These are phyloP conservation scores for Panorpa germanica DNA, from an alignment of 2,888 invertebrate species.

Conservation along the genomic window DNA sequence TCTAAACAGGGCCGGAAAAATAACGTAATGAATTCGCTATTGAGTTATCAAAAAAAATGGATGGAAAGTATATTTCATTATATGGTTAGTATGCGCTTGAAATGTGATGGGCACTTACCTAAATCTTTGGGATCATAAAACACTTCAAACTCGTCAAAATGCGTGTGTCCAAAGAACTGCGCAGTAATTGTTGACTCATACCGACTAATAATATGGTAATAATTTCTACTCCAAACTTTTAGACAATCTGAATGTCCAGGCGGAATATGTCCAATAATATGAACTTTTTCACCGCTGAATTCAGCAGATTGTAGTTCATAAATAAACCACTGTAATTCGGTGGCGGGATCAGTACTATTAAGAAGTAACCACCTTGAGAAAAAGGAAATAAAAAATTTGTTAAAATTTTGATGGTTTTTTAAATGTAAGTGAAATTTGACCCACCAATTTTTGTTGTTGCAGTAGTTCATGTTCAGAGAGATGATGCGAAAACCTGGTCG, in stretches of 20 bases:
- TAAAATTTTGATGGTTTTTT: slow-evolving; percentile 1
- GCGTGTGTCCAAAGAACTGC: slow-evolving; percentile 89
- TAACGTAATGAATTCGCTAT: not conserved
- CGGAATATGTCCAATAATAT: slow-evolving; percentile 93
- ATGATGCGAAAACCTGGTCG: slow-evolving; percentile 79
- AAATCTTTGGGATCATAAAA: slow-evolving; percentile 76
- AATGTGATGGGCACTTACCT: slow-evolving; percentile 25
- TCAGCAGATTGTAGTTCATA: slow-evolving; percentile 87
- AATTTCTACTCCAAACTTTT: slow-evolving; percentile 91
- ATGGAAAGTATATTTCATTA: no score
- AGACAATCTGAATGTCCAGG: slow-evolving; percentile 87
- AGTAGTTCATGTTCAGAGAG: slow-evolving; percentile 93
- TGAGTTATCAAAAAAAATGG: not conserved
- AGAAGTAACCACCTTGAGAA: slow-evolving; percentile 62
- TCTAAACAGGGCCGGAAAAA: not conserved
- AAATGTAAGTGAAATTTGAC: slow-evolving; percentile 7
- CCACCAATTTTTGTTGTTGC: slow-evolving; percentile 88
- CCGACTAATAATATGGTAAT: slow-evolving; percentile 71
- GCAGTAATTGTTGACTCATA: slow-evolving; percentile 80
- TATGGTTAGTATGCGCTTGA: slow-evolving; percentile 1
- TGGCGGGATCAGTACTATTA: slow-evolving; percentile 92
- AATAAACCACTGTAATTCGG: slow-evolving; percentile 88
- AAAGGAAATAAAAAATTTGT: slow-evolving; percentile 4
- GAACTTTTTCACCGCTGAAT: slow-evolving; percentile 85
- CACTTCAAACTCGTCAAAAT: slow-evolving; percentile 84